phyloP scores from a whole-genome alignment of 2,797 vertebrate species.

The Molossus alvarezi region DNA sequence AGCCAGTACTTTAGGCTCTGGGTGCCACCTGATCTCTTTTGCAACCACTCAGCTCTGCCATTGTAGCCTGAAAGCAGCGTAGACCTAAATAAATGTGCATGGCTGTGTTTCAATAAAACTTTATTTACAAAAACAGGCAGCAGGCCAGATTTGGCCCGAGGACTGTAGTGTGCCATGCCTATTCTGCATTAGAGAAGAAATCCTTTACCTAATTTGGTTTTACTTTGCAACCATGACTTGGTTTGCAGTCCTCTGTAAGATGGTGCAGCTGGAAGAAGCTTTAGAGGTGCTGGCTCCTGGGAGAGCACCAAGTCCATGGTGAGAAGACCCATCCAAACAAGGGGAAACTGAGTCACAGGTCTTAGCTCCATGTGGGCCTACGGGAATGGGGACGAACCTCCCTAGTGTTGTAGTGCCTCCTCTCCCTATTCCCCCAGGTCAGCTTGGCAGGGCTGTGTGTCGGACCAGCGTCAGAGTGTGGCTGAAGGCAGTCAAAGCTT shows the following conservation, averaged over 20 bases:
- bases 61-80: neutral
- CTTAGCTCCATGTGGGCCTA: neutral
- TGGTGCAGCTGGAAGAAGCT: neutral
- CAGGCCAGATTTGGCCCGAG: neutral
- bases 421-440: accelerated
- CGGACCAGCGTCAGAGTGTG: neutral
- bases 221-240: neutral
- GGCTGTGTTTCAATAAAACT: conserved; percentile 43
- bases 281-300: neutral
- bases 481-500: neutral
- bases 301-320: neutral
- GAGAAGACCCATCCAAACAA: neutral
- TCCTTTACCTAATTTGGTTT: conserved; percentile 36
- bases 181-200: neutral
- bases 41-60: neutral
- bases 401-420: neutral
- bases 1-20: neutral
- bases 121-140: conserved; percentile 6
- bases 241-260: conserved; percentile 22
- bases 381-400: neutral
- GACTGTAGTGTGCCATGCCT: neutral
- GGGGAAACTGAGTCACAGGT: neutral
- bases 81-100: neutral
- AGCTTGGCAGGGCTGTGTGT: neutral
- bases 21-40: neutral